Evolutionary conservation across 2,113 vertebrate genomes (phyloP), one percentile per base, ranked within the genome.

Genomic region (Ivindomyrus marchei): DNA sequence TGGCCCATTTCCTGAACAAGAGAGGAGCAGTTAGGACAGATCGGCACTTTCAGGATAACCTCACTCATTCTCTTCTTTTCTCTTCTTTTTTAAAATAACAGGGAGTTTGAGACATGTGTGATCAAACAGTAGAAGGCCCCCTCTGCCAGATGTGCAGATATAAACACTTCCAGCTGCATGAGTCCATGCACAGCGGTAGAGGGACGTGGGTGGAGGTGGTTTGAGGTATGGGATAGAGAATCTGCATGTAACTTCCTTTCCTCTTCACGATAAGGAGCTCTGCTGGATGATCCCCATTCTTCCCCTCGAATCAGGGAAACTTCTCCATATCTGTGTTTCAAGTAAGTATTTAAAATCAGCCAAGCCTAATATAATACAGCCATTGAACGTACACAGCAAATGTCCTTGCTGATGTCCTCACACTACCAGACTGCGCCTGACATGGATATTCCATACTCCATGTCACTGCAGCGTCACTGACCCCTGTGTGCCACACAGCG

Each of bases 101-200:
- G 46, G 24, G 87, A 89, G 39, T 46, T 49, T 45, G 77, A 89
- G 80, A 85, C 39, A 52, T 19, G 88, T 53, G 93, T 95, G 95
- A 96, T 96, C 94, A 93, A 92, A 93, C 56, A 62, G 89, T 94
- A 93, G 77, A 62, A 89, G 89, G 89, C 5, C 80, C 88, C 49
- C 80, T 89, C 5, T n/a, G 24, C 62, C 39, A 90, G 89, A 77
- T 91, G 88, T 85, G 85, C 46, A 91, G 93, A 92, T 93, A 93
- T 95, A 96, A 95, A 94, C 93, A 94, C 92, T 94, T 93, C 92
- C 94, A 95, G 94, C 94, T 95, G 95, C 94, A 94, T 92, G 90
- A 91, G 90, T 91, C 94, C 93, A 93, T 93, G 90, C 93, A 94
- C 93, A 92, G 88, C 92, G 93, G 93, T 92, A 93, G 94, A 90